Conservation (phyloP, 2,113 vertebrate species). For the Dissostichus mawsoni region DNA sequence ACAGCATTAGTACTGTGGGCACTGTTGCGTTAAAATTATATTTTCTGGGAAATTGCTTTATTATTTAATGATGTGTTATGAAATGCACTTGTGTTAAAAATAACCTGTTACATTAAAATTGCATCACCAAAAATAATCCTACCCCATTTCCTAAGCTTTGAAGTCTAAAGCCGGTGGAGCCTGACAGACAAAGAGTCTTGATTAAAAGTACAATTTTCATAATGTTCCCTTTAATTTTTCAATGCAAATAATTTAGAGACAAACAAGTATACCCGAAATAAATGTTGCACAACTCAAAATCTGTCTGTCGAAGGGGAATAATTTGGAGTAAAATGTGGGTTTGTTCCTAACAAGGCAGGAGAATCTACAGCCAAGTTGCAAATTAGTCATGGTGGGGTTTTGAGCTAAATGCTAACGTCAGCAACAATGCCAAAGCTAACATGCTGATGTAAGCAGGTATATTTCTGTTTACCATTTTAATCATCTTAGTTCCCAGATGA, state of each 20-base stretch:
- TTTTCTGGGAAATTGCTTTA: conserved; percentile 1
- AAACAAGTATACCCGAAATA: not conserved
- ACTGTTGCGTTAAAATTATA: conserved; percentile 3
- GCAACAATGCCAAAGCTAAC: not conserved
- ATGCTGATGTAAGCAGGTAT: not conserved
- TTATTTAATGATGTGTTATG: not conserved
- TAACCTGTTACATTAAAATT: not conserved
- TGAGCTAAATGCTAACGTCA: not conserved
- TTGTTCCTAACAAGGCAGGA: not conserved
- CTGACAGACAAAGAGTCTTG: not conserved
- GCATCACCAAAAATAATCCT: not conserved
- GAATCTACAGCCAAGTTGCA: not conserved
- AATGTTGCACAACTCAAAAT: not conserved
- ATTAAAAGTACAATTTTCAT: not conserved
- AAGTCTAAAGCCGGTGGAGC: not conserved
- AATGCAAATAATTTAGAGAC: not conserved
- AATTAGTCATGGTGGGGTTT: not conserved
- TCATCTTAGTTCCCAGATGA: not conserved
- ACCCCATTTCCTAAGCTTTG: not conserved
- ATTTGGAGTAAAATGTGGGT: not conserved
- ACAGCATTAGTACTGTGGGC: not conserved
- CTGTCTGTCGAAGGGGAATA: not conserved
- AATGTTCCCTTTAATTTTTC: not conserved
- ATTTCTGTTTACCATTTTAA: not conserved
- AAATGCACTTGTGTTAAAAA: not conserved